Conservation (phyloP, 2,888 invertebrate species). For the Dryomyza anilis region DNA sequence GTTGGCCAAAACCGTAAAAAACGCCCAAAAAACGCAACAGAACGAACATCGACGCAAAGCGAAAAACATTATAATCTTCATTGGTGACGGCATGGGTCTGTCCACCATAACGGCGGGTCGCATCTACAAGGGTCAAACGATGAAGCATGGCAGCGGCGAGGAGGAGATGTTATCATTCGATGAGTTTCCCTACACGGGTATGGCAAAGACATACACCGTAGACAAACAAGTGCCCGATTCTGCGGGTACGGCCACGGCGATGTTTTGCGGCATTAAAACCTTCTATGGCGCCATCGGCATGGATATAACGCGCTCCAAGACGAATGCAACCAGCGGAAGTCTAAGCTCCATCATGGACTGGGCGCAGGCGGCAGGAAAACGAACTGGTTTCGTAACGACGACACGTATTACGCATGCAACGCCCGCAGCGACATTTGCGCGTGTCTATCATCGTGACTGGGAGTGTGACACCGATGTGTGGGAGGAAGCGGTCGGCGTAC, state of each 20-base stretch:
- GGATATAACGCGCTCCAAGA: slow-evolving; percentile 47
- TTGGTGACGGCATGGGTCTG: slow-evolving; percentile 74
- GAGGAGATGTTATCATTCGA: slow-evolving; percentile 68
- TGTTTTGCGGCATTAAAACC: slow-evolving; percentile 69
- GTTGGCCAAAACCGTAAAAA: slow-evolving; percentile 58
- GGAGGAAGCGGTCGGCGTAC: slow-evolving; percentile 55
- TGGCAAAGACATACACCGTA: slow-evolving; percentile 74
- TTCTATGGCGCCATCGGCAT: slow-evolving; percentile 66
- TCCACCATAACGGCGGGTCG: slow-evolving; percentile 69
- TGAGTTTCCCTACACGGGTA: slow-evolving; percentile 66
- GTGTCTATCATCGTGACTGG: slow-evolving; percentile 66
- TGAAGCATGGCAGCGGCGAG: slow-evolving; percentile 64
- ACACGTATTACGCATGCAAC: slow-evolving; percentile 72
- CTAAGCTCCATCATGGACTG: slow-evolving; percentile 65
- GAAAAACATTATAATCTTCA: slow-evolving; percentile 69
- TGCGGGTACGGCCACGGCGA: slow-evolving; percentile 72
- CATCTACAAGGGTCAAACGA: slow-evolving; percentile 65
- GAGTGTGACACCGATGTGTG: slow-evolving; percentile 65
- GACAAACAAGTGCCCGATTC: slow-evolving; percentile 74
- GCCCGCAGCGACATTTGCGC: slow-evolving; percentile 67
- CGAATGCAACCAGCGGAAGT: slow-evolving; percentile 59
- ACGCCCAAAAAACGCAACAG: slow-evolving; percentile 58
- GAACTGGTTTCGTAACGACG: slow-evolving; percentile 71
- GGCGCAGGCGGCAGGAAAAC: slow-evolving; percentile 66
- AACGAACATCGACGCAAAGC: slow-evolving; percentile 56